phyloP scores from a whole-genome alignment of 2,888 invertebrate genomes.

The Morpho achilles region DNA sequence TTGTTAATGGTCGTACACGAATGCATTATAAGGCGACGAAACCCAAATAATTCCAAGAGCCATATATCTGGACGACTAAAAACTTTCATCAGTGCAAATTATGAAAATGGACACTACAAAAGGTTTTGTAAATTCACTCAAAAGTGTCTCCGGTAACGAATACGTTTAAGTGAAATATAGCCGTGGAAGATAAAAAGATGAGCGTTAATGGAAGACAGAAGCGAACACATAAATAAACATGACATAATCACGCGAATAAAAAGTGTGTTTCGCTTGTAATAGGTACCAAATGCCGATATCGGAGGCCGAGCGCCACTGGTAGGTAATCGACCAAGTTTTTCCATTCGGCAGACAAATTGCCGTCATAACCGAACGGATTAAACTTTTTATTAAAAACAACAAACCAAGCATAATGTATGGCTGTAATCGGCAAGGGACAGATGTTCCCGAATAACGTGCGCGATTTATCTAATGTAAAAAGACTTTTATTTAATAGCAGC shows the following conservation, averaged over 20 bases:
- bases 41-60: conserved; percentile 57
- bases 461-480: conserved; percentile 79
- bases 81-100: conserved; percentile 38
- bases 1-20: conserved; percentile 67
- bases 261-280: conserved; percentile 43
- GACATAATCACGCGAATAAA: conserved; percentile 65
- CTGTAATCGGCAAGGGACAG: conserved; percentile 76
- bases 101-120: conserved; percentile 47
- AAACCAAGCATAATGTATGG: conserved; percentile 77
- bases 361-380: conserved; percentile 77
- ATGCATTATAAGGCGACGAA: conserved; percentile 67
- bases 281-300: conserved; percentile 42
- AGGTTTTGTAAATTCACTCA: conserved; percentile 42
- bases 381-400: conserved; percentile 80
- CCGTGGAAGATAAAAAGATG: conserved; percentile 44
- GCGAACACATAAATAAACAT: conserved; percentile 70
- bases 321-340: conserved; percentile 76
- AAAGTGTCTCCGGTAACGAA: conserved; percentile 38
- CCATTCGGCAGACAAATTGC: conserved; percentile 76
- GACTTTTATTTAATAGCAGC: conserved; percentile 77
- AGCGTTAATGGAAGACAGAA: conserved; percentile 73
- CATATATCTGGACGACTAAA: conserved; percentile 49
- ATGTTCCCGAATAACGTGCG: conserved; percentile 73
- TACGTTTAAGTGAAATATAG: conserved; percentile 51
- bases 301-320: conserved; percentile 47